Evolutionary conservation across 2,888 invertebrate species (phyloP).

Genomic region (Megamerina dolium): DNA sequence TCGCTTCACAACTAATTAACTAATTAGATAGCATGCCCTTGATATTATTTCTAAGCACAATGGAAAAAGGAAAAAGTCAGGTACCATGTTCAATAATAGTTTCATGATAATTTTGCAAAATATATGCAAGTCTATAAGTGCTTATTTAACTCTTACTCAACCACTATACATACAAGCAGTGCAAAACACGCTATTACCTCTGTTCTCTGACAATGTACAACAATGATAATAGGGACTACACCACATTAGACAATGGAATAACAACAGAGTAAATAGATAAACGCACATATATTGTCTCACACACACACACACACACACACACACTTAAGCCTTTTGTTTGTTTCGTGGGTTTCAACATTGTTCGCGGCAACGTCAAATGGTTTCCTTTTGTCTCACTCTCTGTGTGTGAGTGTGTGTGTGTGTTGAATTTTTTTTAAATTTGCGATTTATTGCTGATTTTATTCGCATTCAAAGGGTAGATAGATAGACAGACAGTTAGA

Average conservation of each 20-base stretch:
- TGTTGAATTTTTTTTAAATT: constrained; percentile 14
- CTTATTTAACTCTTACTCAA: neutral
- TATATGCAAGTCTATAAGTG: neutral
- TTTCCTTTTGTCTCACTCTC: too few relatives aligned
- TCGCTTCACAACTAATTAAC: neutral
- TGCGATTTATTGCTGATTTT: constrained; percentile 21
- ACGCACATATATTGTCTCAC: neutral
- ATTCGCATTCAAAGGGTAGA: neutral
- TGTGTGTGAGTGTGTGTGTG: too few relatives aligned
- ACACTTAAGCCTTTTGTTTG: constrained; percentile 15
- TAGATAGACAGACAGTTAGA: neutral
- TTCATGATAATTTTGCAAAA: constrained; percentile 8
- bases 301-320: neutral
- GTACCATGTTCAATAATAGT: constrained; percentile 10
- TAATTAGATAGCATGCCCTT: neutral
- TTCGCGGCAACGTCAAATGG: constrained; percentile 10
- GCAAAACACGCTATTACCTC: neutral
- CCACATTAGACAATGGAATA: constrained; percentile 4
- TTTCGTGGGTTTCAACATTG: constrained; percentile 13
- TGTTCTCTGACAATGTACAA: neutral
- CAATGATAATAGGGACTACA: neutral
- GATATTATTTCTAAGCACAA: constrained; percentile 9
- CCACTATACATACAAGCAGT: neutral
- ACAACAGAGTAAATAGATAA: constrained; percentile 1
- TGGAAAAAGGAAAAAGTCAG: constrained; percentile 9